These are phyloP conservation scores for Ianthella basta DNA, from an alignment of 37 sponge, comb jelly and placozoan genomes.

Conservation along the genomic window DNA sequence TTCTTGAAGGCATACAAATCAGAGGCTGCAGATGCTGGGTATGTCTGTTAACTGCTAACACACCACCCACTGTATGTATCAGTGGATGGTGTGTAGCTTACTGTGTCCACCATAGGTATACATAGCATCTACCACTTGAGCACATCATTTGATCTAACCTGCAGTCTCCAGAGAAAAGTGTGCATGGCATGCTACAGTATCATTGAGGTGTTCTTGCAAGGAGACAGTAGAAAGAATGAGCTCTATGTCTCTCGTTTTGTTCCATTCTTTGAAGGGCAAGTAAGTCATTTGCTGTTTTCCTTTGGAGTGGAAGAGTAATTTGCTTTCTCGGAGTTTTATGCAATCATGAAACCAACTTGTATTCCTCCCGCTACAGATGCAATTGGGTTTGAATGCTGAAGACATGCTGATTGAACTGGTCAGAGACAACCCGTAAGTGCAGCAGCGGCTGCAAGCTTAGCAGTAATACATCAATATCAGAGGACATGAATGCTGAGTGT, in stretches of 20 bases:
- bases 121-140: too few species aligned
- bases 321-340: too few species aligned
- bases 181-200: slow-evolving; percentile 43
- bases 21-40: slow-evolving; percentile 21
- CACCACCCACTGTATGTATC: too few species aligned
- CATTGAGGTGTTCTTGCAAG: slow-evolving; percentile 44
- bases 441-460: too few species aligned
- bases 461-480: too few species aligned
- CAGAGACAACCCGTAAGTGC: slow-evolving; percentile 49
- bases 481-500: too few species aligned
- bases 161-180: slow-evolving; percentile 13
- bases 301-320: too few species aligned
- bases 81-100: too few species aligned
- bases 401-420: slow-evolving; percentile 49
- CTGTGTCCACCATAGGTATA: too few species aligned
- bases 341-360: neutral
- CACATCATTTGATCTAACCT: too few species aligned
- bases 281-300: too few species aligned
- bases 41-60: neutral
- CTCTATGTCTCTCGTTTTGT: slow-evolving; percentile 70
- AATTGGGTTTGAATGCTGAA: slow-evolving; percentile 49
- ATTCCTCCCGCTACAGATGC: neutral
- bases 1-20: slow-evolving; percentile 34
- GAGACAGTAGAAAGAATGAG: slow-evolving; percentile 80
- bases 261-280: slow-evolving; percentile 50